phyloP scores from a whole-genome alignment of 2,888 invertebrate species.

The Macaria notata region DNA sequence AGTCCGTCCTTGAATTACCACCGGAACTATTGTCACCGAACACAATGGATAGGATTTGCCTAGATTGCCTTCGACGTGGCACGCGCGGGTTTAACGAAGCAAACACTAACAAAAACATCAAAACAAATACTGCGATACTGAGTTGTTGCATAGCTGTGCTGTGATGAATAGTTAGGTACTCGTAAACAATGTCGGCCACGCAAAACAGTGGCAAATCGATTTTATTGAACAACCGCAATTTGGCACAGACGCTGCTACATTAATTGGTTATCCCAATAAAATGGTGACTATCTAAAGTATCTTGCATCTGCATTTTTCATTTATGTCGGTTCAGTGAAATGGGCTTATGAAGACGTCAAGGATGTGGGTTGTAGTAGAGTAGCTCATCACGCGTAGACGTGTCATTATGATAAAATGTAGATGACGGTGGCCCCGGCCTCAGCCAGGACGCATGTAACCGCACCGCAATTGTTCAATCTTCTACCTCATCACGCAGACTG shows the following conservation, averaged over 20 bases:
- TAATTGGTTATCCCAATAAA: slow-evolving; percentile 36
- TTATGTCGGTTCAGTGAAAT: slow-evolving; percentile 42
- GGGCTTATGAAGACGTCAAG: slow-evolving; percentile 42
- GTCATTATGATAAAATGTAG: slow-evolving; percentile 46
- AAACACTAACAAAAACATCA: slow-evolving; percentile 43
- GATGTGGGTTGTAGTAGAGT: slow-evolving; percentile 40
- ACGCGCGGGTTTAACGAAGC: slow-evolving; percentile 58
- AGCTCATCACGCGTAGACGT: slow-evolving; percentile 38
- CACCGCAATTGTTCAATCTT: slow-evolving; percentile 26
- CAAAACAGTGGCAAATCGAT: slow-evolving; percentile 24
- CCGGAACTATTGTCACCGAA: slow-evolving; percentile 71
- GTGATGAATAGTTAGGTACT: slow-evolving; percentile 4
- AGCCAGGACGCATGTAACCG: slow-evolving; percentile 27
- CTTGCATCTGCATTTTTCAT: slow-evolving; percentile 37
- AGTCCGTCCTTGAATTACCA: slow-evolving; percentile 73
- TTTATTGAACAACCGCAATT: slow-evolving; percentile 31
- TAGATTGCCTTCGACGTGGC: slow-evolving; percentile 58
- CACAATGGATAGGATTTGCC: slow-evolving; percentile 73
- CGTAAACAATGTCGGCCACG: slow-evolving; percentile 13
- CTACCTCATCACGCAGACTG: slow-evolving; percentile 24
- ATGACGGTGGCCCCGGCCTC: slow-evolving; percentile 26
- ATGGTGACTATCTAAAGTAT: slow-evolving; percentile 32
- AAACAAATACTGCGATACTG: slow-evolving; percentile 21
- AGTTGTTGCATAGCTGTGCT: slow-evolving; percentile 11
- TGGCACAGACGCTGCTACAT: slow-evolving; percentile 20